Base-by-base conservation (phyloP, 2,113 vertebrate genomes). In the Guaruba guarouba region DNA sequence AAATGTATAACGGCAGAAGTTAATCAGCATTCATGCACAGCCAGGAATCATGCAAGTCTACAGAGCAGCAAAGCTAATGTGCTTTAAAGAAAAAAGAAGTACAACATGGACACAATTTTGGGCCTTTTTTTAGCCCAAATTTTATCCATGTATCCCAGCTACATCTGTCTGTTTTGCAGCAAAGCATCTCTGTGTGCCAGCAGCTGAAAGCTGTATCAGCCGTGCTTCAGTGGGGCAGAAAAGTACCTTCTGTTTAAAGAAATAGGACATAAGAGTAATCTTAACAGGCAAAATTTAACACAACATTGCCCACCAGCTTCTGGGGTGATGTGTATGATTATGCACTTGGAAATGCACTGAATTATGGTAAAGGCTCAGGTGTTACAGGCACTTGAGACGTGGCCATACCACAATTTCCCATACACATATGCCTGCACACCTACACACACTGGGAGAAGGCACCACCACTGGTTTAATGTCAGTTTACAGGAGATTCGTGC, bases 161-260 rank as follows among this genome's bases (percentile, higher is more conserved):
- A 75, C 82, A 74, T 57, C 67, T 73, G 37, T 41, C 74, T 80
- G 35, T 25, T 80, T 52, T 57, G 41, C 59, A 87, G 75, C 54
- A 86, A 70, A 91, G 52, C 52, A 81, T 29, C 62, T 66, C 48
- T 2, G 0, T 18, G 25, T 3, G 5, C 77, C 76, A 86, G 61
- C 76, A 84, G 80, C 77, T 88, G 83, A 81, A 88, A 77, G 33
- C 66, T 82, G 3, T 9, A 70, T 57, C 93, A 95, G 81, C 70
- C 74, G 3, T 87, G 89, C 86, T 96, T 91, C 91, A 83, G 31
- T 28, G 84, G 89, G 89, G 67, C 77, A 96, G 69, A 82, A 82
- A 94, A 95, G 52, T 25, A 82, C 74, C 77, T 91, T 95, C 95
- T 96, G 81, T 87, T 93, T 82, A 68, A 89, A 88, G 33, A 64